phyloP scores from a whole-genome alignment of 1,140 invertebrate species.

The Trachymyrmex cornetzi region DNA sequence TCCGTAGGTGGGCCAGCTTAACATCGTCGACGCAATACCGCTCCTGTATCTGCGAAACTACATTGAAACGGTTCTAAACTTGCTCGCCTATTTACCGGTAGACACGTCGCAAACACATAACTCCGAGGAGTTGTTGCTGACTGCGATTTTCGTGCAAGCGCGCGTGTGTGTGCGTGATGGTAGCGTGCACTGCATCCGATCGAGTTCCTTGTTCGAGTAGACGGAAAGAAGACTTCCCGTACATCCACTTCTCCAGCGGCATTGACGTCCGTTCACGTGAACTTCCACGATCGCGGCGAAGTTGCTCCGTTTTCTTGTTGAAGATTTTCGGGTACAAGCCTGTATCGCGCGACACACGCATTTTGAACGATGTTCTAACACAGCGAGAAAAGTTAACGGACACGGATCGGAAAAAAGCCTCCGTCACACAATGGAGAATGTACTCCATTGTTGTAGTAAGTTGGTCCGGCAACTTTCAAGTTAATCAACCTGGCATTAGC shows the following conservation, averaged over 20 bases:
- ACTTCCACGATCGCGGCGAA: slow-evolving; percentile 30
- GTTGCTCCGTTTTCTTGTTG: slow-evolving; percentile 8
- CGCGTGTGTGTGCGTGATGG: not conserved
- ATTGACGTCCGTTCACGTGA: not conserved
- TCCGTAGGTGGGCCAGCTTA: slow-evolving; percentile 33
- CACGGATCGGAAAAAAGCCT: slow-evolving; percentile 20
- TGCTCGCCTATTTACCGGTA: slow-evolving; percentile 38
- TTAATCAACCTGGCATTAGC: slow-evolving; percentile 44
- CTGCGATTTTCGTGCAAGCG: slow-evolving; percentile 17
- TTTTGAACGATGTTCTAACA: slow-evolving; percentile 21
- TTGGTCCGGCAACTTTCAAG: slow-evolving; percentile 10
- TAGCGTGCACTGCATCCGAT: not conserved
- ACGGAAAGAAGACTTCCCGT: slow-evolving; percentile 10
- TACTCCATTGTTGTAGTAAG: slow-evolving; percentile 7
- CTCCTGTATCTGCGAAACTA: slow-evolving; percentile 15
- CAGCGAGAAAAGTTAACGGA: slow-evolving; percentile 20
- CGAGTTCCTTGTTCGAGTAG: not conserved
- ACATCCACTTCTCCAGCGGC: not conserved
- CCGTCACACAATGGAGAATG: not conserved
- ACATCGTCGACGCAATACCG: slow-evolving; percentile 33
- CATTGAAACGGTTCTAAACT: slow-evolving; percentile 20
- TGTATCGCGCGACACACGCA: not conserved
- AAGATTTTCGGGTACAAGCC: slow-evolving; percentile 20
- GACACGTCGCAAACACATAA: slow-evolving; percentile 60
- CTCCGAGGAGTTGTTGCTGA: slow-evolving; percentile 6